Conservation (phyloP, 2,113 vertebrate species). For the Phyllopteryx taeniolatus region DNA sequence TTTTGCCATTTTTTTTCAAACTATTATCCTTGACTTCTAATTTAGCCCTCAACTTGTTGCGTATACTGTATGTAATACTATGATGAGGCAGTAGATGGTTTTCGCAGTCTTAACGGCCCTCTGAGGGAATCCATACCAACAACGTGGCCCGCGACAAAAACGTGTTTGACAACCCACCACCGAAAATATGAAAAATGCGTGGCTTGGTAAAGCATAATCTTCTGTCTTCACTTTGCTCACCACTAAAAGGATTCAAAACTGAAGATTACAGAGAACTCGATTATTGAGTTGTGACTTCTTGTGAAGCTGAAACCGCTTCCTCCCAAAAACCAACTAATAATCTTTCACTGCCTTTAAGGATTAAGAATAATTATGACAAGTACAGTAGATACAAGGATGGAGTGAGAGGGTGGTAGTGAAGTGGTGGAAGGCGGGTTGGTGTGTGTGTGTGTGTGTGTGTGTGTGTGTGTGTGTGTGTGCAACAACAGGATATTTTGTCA, state of each 20-base stretch:
- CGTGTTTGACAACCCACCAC: neutral
- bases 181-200: neutral
- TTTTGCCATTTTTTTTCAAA: too few relatives aligned
- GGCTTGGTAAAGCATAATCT: neutral
- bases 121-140: too few relatives aligned
- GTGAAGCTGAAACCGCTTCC: constrained; percentile 40
- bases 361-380: neutral
- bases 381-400: neutral
- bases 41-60: too few relatives aligned
- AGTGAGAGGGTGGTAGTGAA: constrained; percentile 5
- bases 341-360: neutral
- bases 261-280: neutral
- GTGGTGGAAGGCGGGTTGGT: constrained; percentile 1
- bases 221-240: neutral
- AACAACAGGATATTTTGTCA: constrained; percentile 73
- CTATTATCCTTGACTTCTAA: too few relatives aligned
- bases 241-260: neutral
- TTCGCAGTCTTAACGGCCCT: too few relatives aligned
- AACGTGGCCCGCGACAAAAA: too few relatives aligned
- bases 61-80: too few relatives aligned
- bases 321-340: neutral
- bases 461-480: constrained; percentile 9
- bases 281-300: neutral
- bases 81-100: too few relatives aligned
- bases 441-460: constrained; percentile 8